phyloP scores from a whole-genome alignment of 2,888 invertebrate genomes.

The Amphipyra tragopoginis region DNA sequence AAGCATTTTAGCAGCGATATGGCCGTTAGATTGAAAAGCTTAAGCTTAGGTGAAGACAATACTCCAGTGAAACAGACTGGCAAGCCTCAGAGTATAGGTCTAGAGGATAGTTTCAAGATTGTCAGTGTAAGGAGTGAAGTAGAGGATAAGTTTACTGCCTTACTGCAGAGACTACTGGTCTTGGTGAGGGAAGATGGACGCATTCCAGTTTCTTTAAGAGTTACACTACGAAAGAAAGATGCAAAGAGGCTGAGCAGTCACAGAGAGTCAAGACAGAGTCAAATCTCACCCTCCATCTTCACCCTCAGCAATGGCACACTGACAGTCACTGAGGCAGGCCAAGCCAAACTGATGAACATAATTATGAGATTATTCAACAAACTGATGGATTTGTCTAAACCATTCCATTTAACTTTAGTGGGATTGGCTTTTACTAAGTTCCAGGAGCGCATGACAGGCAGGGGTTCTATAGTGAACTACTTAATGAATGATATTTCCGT shows the following conservation, averaged over 20 bases:
- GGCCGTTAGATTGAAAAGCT: constrained; percentile 92
- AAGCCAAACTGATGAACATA: constrained; percentile 92
- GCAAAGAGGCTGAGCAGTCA: constrained; percentile 91
- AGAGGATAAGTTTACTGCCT: constrained; percentile 92
- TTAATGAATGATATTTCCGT: constrained; percentile 94
- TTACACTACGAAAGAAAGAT: constrained; percentile 94
- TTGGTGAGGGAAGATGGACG: constrained; percentile 94
- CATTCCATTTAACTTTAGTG: constrained; percentile 94
- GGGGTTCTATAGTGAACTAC: constrained; percentile 93
- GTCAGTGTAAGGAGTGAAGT: constrained; percentile 93
- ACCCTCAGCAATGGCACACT: constrained; percentile 84
- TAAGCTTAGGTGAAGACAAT: constrained; percentile 94
- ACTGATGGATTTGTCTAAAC: constrained; percentile 92
- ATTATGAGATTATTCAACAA: constrained; percentile 94
- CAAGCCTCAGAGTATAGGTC: constrained; percentile 94
- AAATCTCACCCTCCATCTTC: constrained; percentile 92
- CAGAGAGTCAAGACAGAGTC: constrained; percentile 94
- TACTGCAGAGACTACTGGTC: constrained; percentile 92
- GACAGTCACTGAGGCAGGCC: constrained; percentile 87
- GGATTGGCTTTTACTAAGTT: constrained; percentile 96
- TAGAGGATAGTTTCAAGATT: constrained; percentile 94
- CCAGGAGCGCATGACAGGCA: constrained; percentile 92
- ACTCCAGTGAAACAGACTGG: constrained; percentile 93
- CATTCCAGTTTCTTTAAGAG: constrained; percentile 93
- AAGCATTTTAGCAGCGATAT: constrained; percentile 92